Percentiles rank a stretch among this genome's conserved stretches.
Evolutionary conservation across 1,140 invertebrate species (phyloP).

Genomic region (Lerema accius): DNA sequence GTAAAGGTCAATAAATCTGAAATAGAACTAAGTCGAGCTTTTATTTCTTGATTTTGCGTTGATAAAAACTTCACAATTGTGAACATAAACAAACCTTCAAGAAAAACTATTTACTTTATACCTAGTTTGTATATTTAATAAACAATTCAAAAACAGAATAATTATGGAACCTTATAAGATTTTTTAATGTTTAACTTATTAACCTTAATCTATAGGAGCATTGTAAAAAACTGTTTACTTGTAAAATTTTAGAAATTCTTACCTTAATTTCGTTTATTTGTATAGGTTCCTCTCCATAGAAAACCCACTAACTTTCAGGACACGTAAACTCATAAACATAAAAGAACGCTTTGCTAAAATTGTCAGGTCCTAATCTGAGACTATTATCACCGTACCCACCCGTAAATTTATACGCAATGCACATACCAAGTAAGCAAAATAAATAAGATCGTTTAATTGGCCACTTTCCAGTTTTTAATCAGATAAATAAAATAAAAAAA

Average conservation of each 20-base stretch:
- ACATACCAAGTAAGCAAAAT: constrained; percentile 49
- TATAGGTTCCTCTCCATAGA: constrained; percentile 34
- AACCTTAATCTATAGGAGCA: neutral
- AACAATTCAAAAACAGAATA: no score
- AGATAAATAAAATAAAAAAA: constrained; percentile 1
- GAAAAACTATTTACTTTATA: no score
- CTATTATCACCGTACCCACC: constrained; percentile 54
- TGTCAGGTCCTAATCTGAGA: constrained; percentile 66
- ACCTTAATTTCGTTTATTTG: constrained; percentile 28
- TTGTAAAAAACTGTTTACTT: constrained; percentile 9
- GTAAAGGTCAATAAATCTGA: no score
- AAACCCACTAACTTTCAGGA: constrained; percentile 61
- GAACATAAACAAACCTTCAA: no score
- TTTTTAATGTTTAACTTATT: neutral
- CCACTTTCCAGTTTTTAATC: constrained; percentile 7
- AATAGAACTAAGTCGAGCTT: no score
- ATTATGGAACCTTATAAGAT: no score
- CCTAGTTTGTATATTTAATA: no score
- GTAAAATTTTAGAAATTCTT: constrained; percentile 10
- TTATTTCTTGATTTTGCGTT: no score
- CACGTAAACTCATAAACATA: constrained; percentile 74
- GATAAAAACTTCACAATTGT: no score
- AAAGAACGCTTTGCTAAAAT: constrained; percentile 68
- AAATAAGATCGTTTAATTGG: constrained; percentile 32
- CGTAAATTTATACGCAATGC: constrained; percentile 52